Base-by-base conservation (phyloP, 2,113 vertebrate genomes). In the Lates calcarifer region DNA sequence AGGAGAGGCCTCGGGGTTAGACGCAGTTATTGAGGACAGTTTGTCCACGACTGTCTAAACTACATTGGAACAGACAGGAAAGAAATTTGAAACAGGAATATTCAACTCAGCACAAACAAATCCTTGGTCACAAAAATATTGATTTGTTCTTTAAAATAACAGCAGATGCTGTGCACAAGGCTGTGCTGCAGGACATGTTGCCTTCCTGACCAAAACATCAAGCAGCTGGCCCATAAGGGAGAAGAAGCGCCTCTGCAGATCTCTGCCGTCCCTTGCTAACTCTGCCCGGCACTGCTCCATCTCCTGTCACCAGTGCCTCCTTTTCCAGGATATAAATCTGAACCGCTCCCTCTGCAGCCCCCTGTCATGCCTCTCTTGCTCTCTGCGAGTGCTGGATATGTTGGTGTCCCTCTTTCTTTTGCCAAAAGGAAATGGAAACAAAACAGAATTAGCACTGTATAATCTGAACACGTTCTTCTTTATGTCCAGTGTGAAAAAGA, bases 1-100 rank as follows among this genome's bases (percentile, higher is more conserved):
- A 85, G 77, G 31, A 71, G 45, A 77, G 35, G 64, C 57, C 72
- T 78, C 9, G 0, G 31, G 78, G 74, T 85, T 67, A 43, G 74
- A 49, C 13, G 43, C 45, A 33, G 39, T 51, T 72, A 76, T 72
- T 61, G 22, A 87, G 63, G 76, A 66, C 62, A 69, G 28, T 55
- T 56, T 71, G 47, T 61, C 43, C 29, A 6, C 43, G 41, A 61
- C 69, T 22, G 51, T 61, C 66, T 47, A 20, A 28, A 65, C 20
- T 41, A 8, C 56, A 7, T 20, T 71, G 24, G 37, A 61, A 18
- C 26, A 82, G 64, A 71, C 13, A 4, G 55, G 20, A 65, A 79
- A 58, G 22, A 41, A 28, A 57, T 43, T 61, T 60, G 20, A 61
- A 68, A 49, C 45, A 24, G 71, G 45, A 55, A 77, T 61, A 41